These are phyloP conservation scores for Pterocles burchelli DNA, from an alignment of 2,113 vertebrate species.

Conservation along the genomic window DNA sequence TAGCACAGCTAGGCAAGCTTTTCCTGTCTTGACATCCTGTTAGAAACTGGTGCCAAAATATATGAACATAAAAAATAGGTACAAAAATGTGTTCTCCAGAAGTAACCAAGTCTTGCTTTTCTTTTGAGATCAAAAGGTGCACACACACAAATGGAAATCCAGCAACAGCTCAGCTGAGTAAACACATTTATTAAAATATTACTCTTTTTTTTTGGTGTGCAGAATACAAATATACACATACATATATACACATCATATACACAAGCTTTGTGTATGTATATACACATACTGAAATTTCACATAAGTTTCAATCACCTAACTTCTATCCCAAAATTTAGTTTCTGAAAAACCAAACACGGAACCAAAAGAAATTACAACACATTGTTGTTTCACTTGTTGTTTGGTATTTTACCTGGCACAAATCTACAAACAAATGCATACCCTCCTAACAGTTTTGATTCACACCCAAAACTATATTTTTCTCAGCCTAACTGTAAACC, in stretches of 20 bases:
- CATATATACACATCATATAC: fast-evolving
- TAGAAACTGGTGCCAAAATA: background rate
- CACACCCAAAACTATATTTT: background rate
- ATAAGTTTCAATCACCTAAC: background rate
- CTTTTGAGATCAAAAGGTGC: background rate
- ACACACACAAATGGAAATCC: background rate
- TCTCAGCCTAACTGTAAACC: background rate
- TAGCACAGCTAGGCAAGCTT: background rate
- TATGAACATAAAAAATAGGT: background rate
- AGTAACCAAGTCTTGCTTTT: background rate
- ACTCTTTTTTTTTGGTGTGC: background rate
- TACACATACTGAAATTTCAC: background rate
- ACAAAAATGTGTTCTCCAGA: background rate
- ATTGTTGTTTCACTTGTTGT: background rate
- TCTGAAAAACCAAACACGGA: background rate
- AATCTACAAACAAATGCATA: background rate
- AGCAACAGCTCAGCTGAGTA: background rate
- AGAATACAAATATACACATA: background rate
- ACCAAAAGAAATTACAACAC: background rate
- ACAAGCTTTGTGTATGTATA: background rate
- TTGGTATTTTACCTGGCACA: background rate
- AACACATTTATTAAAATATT: background rate
- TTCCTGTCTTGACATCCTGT: background rate
- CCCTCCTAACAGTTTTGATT: background rate
- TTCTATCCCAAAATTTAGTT: background rate